Evolutionary conservation across 2,888 invertebrate species (phyloP), one percentile per base, ranked within the genome.

Genomic region (Chalcis sispes): DNA sequence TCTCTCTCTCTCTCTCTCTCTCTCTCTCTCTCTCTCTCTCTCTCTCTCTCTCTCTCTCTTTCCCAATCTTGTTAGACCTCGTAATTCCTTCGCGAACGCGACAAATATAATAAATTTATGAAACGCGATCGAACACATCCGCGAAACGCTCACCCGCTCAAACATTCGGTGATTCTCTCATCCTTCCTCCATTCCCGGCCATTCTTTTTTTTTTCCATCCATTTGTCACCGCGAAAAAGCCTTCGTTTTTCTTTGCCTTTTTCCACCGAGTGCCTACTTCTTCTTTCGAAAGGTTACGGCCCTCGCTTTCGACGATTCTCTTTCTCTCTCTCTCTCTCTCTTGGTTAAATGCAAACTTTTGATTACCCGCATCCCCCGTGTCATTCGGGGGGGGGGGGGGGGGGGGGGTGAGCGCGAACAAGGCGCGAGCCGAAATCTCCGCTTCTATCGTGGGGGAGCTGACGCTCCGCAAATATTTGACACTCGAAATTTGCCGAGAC

Each of bases 341-440:
- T 20, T 46, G 20, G 40, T 62, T 62, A 56, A 29, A 50, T 1
- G 62, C 71, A 78, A 87, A 87, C 86, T 87, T 87, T 83, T 86
- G 87, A 87, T 87, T 87, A 87, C 87, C 87, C 87, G 87, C 84
- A 87, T 86, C 82, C 81, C 76, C 80, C 79, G 65, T 32, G 40
- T 71, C 46, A 59, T 80, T 79, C 77, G 78, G 71, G 75, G 64
- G 80, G 75, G 80, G 80, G 80, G 79, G 77, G 59, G 73, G 74
- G 62, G 77, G 69, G 62, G 2, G 15, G 15, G 29, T 18, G 23
- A 10, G 23, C n/a, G n/a, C n/a, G n/a, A n/a, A n/a, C n/a, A n/a
- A n/a, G n/a, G 18, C n/a, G 42, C 23, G 29, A 58, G 2, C 48
- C 50, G n/a, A n/a, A 73, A 52, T 50, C 64, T 73, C 23, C n/a